Evolutionary conservation across 2,888 invertebrate genomes (phyloP), one percentile per base, ranked within the genome.

Genomic region (Lacanobia oleracea): DNA sequence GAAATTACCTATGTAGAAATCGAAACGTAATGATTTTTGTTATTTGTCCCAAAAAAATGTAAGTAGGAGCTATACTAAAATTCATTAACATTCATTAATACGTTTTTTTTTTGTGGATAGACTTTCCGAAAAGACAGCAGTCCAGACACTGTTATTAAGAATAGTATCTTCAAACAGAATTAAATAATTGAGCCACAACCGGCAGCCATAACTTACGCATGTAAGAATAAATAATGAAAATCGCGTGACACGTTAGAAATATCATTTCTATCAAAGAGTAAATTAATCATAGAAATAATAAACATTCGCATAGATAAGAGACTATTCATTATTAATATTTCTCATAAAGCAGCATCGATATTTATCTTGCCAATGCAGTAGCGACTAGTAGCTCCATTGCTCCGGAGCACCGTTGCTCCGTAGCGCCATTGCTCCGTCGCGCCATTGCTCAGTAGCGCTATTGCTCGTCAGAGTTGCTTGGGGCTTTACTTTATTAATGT

Each of bases 401-500:
- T 68, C 23, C 21, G 73, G 51, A 75, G 78, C 67, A 10, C 63
- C 54, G 63, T 75, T 53, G 48, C 64, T 70, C 72, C 48, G 80
- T 72, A 82, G 79, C 77, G 53, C 71, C 65, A 71, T 71, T 74
- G 59, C 64, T 51, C 51, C 21, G 51, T 21, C 21, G 21, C 40
- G 71, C 70, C 71, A 72, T 71, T 60, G 40, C 67, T 64, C 77
- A 62, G 81, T 68, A 81, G 81, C 70, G 23, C 71, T 66, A 69
- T 73, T 75, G 60, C 48, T 67, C 45, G 72, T 67, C 73, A 72
- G 78, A 66, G 40, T 83, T 81, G 84, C 87, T 83, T 63, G 83
- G 71, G 84, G 87, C 83, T 63, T 66, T 77, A 82, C 73, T 75
- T 87, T 89, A 87, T 88, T 87, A 87, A 86, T 86, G 84, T 68